phyloP scores from a whole-genome alignment of 53 echinoderm and acorn worm species.

The Paracentrotus lividus region DNA sequence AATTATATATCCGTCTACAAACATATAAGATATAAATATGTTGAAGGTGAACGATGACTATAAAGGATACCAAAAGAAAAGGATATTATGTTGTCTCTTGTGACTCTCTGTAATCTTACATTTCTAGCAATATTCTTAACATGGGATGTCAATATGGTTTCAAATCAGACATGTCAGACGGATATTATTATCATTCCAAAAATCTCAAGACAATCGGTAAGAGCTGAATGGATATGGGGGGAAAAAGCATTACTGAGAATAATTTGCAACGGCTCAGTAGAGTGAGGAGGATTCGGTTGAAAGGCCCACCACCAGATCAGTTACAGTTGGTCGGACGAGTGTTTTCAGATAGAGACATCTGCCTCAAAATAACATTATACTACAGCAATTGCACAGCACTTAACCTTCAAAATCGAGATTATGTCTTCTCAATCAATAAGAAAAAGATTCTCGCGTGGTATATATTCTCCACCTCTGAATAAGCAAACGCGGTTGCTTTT shows the following conservation, averaged over 20 bases:
- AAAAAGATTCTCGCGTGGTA: constrained; percentile 9
- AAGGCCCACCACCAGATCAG: neutral
- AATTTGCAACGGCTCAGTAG: constrained; percentile 22
- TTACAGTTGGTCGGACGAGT: constrained; percentile 27
- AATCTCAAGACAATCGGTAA: neutral
- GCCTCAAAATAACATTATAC: constrained; percentile 43
- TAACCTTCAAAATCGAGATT: constrained; percentile 50
- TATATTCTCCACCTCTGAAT: constrained; percentile 12
- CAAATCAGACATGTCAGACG: neutral
- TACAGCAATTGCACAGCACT: constrained; percentile 45
- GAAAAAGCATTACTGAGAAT: neutral
- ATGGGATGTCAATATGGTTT: too few relatives aligned
- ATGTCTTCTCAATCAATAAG: constrained; percentile 25
- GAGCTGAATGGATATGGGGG: neutral
- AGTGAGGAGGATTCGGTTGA: constrained; percentile 24
- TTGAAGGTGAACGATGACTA: too few relatives aligned
- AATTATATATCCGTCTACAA: too few relatives aligned
- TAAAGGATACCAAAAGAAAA: too few relatives aligned
- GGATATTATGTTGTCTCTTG: too few relatives aligned
- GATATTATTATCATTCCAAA: neutral
- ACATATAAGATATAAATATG: too few relatives aligned
- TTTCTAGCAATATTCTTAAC: neutral
- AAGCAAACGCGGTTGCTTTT: constrained; percentile 7
- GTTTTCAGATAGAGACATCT: constrained; percentile 41
- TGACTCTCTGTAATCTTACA: too few relatives aligned